A percentile compares a stretch with the other conserved stretches of the same genome.
Conservation (phyloP, 1,140 invertebrate genomes). For the Littorina saxatilis region DNA sequence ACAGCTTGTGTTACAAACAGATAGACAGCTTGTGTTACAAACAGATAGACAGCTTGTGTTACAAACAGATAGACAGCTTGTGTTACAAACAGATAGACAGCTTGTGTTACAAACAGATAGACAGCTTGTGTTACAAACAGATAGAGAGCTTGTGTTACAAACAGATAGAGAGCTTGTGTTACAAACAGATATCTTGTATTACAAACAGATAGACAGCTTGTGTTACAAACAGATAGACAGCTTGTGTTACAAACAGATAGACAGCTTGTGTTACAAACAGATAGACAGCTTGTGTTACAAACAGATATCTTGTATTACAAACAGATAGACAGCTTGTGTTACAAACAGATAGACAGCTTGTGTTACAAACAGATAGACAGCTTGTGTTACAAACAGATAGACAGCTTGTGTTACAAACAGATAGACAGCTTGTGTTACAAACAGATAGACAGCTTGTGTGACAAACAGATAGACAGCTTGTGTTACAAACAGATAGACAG, state of each 20-base stretch:
- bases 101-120: too few relatives aligned
- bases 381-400: not conserved
- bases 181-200: too few relatives aligned
- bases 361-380: not conserved
- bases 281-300: not conserved
- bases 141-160: too few relatives aligned
- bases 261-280: not conserved
- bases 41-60: too few relatives aligned
- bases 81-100: too few relatives aligned
- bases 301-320: not conserved
- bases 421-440: not conserved
- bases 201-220: not conserved
- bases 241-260: not conserved
- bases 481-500: not conserved
- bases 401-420: not conserved
- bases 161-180: too few relatives aligned
- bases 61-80: too few relatives aligned
- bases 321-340: not conserved
- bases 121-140: too few relatives aligned
- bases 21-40: too few relatives aligned
- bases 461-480: not conserved
- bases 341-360: not conserved
- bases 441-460: not conserved
- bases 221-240: not conserved
- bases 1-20: too few relatives aligned